phyloP scores from a whole-genome alignment of 2,113 vertebrate species.

The Rhynchomys soricoides region DNA sequence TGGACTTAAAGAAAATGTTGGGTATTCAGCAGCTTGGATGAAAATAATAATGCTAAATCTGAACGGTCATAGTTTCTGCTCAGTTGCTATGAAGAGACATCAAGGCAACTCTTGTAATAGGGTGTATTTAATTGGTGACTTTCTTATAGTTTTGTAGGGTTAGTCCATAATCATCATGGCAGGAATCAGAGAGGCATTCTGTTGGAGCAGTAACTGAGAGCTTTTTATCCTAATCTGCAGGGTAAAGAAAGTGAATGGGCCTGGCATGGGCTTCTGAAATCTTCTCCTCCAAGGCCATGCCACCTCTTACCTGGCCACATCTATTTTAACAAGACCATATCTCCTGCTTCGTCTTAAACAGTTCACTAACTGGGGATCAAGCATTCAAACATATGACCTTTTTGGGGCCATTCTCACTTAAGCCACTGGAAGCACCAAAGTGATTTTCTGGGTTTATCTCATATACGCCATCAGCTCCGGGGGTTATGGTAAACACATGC shows the following conservation, averaged over 20 bases:
- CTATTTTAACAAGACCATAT: not conserved
- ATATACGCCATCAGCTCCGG: not conserved
- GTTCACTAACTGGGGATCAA: not conserved
- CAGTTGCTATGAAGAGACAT: not conserved
- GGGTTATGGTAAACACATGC: fast-evolving
- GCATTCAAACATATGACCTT: not conserved
- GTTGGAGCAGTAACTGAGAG: not conserved
- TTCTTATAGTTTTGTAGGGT: not conserved
- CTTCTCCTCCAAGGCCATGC: not conserved
- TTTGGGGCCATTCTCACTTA: not conserved
- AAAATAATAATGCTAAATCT: not conserved
- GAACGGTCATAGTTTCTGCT: not conserved
- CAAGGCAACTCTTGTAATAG: not conserved
- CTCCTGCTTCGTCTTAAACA: not conserved
- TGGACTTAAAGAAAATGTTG: constrained; percentile 11
- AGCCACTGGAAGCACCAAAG: not conserved
- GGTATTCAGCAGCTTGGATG: not conserved
- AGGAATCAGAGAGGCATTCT: not conserved
- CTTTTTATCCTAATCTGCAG: not conserved
- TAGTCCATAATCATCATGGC: not conserved
- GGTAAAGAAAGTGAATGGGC: not conserved
- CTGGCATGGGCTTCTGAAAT: not conserved
- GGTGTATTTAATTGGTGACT: not conserved
- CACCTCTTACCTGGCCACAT: not conserved
- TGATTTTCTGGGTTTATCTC: not conserved